Evolutionary conservation across 1,140 invertebrate genomes (phyloP).

Genomic region (Whitmania pigra): DNA sequence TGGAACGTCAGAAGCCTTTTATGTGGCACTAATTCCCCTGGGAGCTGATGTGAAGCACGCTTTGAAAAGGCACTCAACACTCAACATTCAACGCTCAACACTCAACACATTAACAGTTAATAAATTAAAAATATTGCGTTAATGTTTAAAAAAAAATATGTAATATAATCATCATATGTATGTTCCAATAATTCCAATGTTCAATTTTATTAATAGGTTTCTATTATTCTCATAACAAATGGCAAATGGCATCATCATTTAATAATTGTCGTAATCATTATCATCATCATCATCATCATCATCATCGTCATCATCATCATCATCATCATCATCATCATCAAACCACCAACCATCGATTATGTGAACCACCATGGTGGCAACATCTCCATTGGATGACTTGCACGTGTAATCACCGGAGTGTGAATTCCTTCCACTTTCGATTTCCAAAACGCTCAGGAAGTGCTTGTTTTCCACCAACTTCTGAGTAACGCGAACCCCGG

Average conservation of each 20-base stretch:
- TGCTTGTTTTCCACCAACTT: slow-evolving; percentile 22
- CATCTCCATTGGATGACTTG: slow-evolving; percentile 29
- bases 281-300: neutral
- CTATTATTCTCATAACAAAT: too few relatives aligned
- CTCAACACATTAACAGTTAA: too few relatives aligned
- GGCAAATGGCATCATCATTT: neutral
- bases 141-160: too few relatives aligned
- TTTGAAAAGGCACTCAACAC: too few relatives aligned
- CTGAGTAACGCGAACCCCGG: slow-evolving; percentile 30
- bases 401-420: slow-evolving; percentile 33
- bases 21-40: too few relatives aligned
- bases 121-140: too few relatives aligned
- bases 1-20: too few relatives aligned
- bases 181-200: too few relatives aligned
- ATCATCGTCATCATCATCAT: slow-evolving; percentile 15
- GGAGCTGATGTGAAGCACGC: too few relatives aligned
- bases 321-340: slow-evolving; percentile 18
- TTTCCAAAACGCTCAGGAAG: slow-evolving; percentile 30
- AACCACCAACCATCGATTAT: slow-evolving; percentile 32
- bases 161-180: too few relatives aligned
- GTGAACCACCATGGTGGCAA: slow-evolving; percentile 30
- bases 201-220: too few relatives aligned
- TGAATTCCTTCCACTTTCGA: slow-evolving; percentile 28
- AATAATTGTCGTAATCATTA: neutral
- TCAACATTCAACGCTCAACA: too few relatives aligned